These are phyloP conservation scores for Spicauda simplicius DNA, from an alignment of 2,888 invertebrate genomes.

Conservation along the genomic window DNA sequence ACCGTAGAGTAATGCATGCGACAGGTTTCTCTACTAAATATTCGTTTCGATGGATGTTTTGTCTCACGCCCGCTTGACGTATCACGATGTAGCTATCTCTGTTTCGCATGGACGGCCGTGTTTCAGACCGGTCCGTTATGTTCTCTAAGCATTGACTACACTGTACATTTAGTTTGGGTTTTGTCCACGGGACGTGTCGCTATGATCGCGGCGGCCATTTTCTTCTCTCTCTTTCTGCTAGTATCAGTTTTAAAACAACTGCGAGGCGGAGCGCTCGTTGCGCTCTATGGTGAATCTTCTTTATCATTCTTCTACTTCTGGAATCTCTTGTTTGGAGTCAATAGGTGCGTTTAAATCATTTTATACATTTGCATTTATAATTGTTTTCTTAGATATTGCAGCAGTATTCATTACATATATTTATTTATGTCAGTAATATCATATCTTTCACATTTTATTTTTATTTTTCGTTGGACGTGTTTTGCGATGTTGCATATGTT, in stretches of 20 bases:
- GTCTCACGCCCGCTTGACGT: constrained; percentile 42
- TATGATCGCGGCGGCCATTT: constrained; percentile 70
- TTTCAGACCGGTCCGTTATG: constrained; percentile 36
- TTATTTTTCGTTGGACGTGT: neutral
- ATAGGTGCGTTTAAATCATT: constrained; percentile 52
- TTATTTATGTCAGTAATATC: neutral
- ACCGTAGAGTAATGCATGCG: constrained; percentile 59
- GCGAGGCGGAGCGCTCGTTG: constrained; percentile 61
- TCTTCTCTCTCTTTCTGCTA: constrained; percentile 78
- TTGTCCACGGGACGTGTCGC: constrained; percentile 58
- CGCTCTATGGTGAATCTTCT: constrained; percentile 64
- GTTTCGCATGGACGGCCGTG: constrained; percentile 43
- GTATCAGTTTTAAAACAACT: constrained; percentile 67
- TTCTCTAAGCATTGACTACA: constrained; percentile 52
- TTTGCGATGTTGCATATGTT: too few species aligned
- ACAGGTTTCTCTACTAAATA: constrained; percentile 41
- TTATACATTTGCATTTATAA: constrained; percentile 11
- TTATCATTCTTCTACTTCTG: constrained; percentile 64
- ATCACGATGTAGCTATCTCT: constrained; percentile 45
- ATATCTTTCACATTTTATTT: neutral
- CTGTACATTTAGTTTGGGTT: constrained; percentile 60
- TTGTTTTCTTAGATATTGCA: neutral
- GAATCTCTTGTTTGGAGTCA: constrained; percentile 52
- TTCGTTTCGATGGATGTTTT: constrained; percentile 38
- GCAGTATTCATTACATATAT: neutral